Evolutionary conservation across 2,113 vertebrate species (phyloP).

Genomic region (Balaeniceps rex): DNA sequence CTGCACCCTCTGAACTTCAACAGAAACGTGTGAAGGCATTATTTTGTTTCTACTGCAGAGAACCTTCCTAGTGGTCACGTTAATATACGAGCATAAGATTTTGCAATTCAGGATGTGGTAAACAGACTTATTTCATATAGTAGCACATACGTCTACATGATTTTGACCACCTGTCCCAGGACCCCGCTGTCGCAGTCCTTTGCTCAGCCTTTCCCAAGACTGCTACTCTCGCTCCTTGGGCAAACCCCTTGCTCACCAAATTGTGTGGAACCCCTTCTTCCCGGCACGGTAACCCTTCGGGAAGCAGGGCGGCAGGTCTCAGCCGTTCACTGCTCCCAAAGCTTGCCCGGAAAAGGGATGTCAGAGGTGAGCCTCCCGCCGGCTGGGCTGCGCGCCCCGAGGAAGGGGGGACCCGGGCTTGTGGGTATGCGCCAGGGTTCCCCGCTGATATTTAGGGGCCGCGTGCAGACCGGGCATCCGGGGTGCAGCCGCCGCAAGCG

Average conservation of each 20-base stretch:
- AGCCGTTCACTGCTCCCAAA: background rate
- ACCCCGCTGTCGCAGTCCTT: too few relatives aligned
- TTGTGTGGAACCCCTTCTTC: fast-evolving
- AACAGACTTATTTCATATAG: fast-evolving
- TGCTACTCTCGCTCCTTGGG: background rate
- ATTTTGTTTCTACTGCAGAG: background rate
- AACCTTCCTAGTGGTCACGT: background rate
- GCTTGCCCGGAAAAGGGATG: background rate
- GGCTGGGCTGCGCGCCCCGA: background rate
- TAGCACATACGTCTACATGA: fast-evolving
- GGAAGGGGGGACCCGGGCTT: fast-evolving
- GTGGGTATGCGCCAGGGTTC: background rate
- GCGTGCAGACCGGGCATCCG: fast-evolving
- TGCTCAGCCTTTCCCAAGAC: background rate
- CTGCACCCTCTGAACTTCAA: background rate
- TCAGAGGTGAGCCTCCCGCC: fast-evolving
- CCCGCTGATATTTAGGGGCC: fast-evolving
- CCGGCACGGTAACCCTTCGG: background rate
- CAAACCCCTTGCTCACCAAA: background rate
- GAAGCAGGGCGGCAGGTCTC: background rate
- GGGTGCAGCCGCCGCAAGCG: fast-evolving
- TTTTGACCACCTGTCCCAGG: background rate
- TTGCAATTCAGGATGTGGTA: background rate
- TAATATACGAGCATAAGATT: background rate
- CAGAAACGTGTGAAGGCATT: background rate